A percentile compares a stretch with the other conserved stretches of the same genome.
Evolutionary conservation across 2,797 vertebrate species (phyloP).

Genomic region (Hypotaenidia okinawae): DNA sequence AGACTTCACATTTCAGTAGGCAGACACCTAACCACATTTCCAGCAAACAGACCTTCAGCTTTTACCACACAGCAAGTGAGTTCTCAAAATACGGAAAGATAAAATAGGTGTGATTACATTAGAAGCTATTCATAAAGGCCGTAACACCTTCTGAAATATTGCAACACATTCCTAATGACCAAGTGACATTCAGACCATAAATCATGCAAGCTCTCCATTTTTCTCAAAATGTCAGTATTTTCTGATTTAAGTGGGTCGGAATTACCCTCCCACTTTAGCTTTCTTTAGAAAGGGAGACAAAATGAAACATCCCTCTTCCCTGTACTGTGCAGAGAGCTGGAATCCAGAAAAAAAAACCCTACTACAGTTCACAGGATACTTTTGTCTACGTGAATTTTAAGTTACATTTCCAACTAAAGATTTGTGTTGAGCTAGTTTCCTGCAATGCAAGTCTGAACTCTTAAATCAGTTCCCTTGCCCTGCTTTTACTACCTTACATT

Average conservation of each 20-base stretch:
- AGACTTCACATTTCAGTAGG: not conserved
- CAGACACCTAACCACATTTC: not conserved
- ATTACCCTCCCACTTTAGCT: not conserved
- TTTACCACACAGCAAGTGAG: not conserved
- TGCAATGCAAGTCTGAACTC: not conserved
- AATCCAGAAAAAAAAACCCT: not conserved
- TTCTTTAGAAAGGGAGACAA: not conserved
- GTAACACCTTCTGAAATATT: not conserved
- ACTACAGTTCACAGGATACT: not conserved
- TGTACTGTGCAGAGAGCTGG: not conserved
- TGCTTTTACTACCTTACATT: not conserved
- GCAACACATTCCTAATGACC: not conserved
- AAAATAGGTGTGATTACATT: not conserved
- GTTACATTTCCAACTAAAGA: not conserved
- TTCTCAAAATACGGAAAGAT: not conserved
- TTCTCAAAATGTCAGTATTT: not conserved
- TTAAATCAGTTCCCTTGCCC: not conserved
- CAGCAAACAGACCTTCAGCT: not conserved
- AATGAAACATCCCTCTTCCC: not conserved
- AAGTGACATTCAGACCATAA: not conserved
- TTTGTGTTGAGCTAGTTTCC: not conserved
- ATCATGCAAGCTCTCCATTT: not conserved
- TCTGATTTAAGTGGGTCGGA: not conserved
- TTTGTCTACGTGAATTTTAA: not conserved
- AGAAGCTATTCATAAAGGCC: not conserved